phyloP scores from a whole-genome alignment of 2,888 invertebrate species.

The Yponomeuta malinellus region DNA sequence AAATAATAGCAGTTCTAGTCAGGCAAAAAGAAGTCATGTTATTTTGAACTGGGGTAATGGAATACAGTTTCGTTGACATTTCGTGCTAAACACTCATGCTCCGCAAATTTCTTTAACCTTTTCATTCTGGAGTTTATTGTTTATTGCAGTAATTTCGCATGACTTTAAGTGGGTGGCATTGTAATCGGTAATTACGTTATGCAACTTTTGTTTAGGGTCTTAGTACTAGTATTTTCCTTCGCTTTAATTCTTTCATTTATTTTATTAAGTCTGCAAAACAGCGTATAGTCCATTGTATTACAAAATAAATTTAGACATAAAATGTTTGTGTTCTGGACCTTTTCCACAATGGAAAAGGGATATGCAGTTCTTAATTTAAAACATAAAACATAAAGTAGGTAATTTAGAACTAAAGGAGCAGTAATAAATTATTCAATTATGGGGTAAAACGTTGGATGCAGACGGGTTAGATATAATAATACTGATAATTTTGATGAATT shows the following conservation, averaged over 20 bases:
- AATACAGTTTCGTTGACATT: constrained; percentile 6
- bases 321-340: no score
- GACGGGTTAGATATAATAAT: no score
- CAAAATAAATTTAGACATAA: no score
- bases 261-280: no score
- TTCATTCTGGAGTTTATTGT: background rate
- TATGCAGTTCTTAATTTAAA: no score
- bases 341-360: no score
- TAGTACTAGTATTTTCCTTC: background rate
- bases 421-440: no score
- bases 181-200: background rate
- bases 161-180: background rate
- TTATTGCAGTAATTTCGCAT: background rate
- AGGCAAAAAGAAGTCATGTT: background rate
- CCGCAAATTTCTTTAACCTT: constrained; percentile 12
- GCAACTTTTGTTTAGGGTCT: background rate
- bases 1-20: background rate
- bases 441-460: no score
- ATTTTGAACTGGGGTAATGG: constrained; percentile 11
- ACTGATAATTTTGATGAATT: no score
- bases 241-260: background rate
- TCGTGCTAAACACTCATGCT: constrained; percentile 7
- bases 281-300: no score
- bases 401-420: no score
- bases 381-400: no score